Evolutionary conservation across 2,797 vertebrate species (phyloP), one percentile per base, ranked within the genome.

Genomic region (Mormyrops boulengeri): DNA sequence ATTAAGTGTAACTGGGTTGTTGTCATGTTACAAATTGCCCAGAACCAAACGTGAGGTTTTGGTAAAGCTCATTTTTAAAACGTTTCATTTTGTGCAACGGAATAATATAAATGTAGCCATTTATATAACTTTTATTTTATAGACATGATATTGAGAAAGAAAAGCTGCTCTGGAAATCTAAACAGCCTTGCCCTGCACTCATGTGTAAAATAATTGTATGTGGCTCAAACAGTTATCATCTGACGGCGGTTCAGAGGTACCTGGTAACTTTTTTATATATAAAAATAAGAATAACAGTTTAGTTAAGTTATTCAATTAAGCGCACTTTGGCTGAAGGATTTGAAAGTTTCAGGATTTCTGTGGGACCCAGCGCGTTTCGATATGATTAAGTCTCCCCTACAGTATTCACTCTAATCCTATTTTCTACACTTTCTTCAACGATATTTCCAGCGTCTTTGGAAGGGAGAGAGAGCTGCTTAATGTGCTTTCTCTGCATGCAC

Each of bases 401-500:
- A 62, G 86, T 55, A 50, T 57, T 55, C 26, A 53, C n/a, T 38
- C 22, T 53, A 87, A 87, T 87, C 85, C 85, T 52, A 87, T 87
- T 87, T 38, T 87, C 49, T 34, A 87, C 85, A 87, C 41, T 87
- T 55, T 87, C 44, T 34, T 34, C 85, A 55, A n/a, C 5, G 38
- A 89, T 85, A 85, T 47, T 47, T 55, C 26, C 26, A 57, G 73
- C 41, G 22, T 50, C 47, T 50, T 85, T 55, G 22, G 11, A 87
- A 53, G 1, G 44, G 50, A 34, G 50, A 55, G 52, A 8, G 52
- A 30, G 44, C 22, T 55, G 66, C 52, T 87, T 69, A 69, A 87
- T 87, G 55, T 53, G 47, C 85, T 69, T 89, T 89, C 88, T 88
- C 38, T 12, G 34, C 55, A 88, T 88, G 94, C 94, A 95, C 95